These are phyloP conservation scores for Synanthedon formicaeformis DNA, from an alignment of 2,888 invertebrate species.

Conservation along the genomic window DNA sequence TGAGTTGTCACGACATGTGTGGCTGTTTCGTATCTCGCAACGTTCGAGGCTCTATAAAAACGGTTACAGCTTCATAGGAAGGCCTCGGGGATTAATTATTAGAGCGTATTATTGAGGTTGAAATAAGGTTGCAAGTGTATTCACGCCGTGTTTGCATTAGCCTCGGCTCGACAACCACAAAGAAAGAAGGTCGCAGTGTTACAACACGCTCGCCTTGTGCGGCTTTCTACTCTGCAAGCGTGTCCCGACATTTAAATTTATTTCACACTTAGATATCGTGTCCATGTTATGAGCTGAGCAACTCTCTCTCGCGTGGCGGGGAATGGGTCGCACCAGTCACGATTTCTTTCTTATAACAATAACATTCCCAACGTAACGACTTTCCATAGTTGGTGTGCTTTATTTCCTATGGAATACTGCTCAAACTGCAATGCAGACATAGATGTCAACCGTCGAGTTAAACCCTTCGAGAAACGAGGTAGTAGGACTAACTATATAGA, in stretches of 20 bases:
- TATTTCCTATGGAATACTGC: constrained; percentile 14
- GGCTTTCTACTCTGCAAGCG: constrained; percentile 65
- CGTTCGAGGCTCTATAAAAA: constrained; percentile 31
- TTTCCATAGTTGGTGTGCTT: constrained; percentile 37
- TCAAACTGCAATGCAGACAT: neutral
- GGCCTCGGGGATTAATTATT: constrained; percentile 42
- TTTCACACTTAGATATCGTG: constrained; percentile 58
- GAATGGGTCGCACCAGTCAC: constrained; percentile 52
- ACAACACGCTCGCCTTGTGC: constrained; percentile 64
- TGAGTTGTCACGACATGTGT: constrained; percentile 38
- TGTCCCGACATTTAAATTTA: constrained; percentile 67
- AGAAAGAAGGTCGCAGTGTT: constrained; percentile 65
- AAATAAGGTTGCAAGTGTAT: constrained; percentile 40
- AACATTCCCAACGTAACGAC: constrained; percentile 30
- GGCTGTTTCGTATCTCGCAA: constrained; percentile 34
- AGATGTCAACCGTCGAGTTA: neutral
- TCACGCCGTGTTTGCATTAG: constrained; percentile 43
- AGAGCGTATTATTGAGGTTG: constrained; percentile 59
- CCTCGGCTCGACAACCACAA: constrained; percentile 50
- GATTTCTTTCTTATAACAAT: constrained; percentile 49
- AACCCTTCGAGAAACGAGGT: no score
- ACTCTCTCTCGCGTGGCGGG: constrained; percentile 56
- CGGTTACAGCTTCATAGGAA: constrained; percentile 23
- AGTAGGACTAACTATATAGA: no score
- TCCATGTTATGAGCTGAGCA: constrained; percentile 38